phyloP scores from a whole-genome alignment of 2,888 invertebrate species.

The Hirtodrosophila duncani region DNA sequence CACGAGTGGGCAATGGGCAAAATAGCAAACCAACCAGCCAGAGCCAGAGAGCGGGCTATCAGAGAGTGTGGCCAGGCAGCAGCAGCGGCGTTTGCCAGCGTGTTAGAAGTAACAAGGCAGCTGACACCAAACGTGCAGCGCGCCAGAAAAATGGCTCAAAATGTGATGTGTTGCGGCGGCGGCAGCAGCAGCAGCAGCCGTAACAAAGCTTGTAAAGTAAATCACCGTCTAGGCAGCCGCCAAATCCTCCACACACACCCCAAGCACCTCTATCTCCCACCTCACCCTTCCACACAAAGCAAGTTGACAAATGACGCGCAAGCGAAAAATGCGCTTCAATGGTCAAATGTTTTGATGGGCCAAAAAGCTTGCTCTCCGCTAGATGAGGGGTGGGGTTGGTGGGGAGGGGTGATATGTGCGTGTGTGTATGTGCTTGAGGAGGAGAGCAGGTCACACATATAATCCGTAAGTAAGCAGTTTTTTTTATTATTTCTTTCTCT shows the following conservation, averaged over 20 bases:
- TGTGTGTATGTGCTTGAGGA: constrained; percentile 30
- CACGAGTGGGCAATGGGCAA: constrained; percentile 30
- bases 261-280: too few relatives aligned
- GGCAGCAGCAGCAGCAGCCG: constrained; percentile 13
- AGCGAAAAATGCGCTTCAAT: constrained; percentile 69
- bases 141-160: constrained; percentile 59
- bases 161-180: constrained; percentile 43
- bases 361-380: constrained; percentile 3
- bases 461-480: constrained; percentile 23
- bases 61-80: constrained; percentile 33
- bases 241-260: too few relatives aligned
- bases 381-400: not conserved
- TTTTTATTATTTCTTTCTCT: not conserved
- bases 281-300: too few relatives aligned
- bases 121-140: constrained; percentile 67
- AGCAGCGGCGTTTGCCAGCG: constrained; percentile 57
- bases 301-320: constrained; percentile 69
- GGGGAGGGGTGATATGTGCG: not conserved
- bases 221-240: constrained; percentile 54
- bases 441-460: constrained; percentile 15
- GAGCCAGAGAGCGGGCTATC: constrained; percentile 41
- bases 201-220: constrained; percentile 30
- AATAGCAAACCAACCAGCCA: constrained; percentile 67
- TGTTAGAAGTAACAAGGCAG: constrained; percentile 71
- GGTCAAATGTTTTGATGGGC: constrained; percentile 60